Conservation (phyloP, 2,797 vertebrate species). For the Semotilus atromaculatus region DNA sequence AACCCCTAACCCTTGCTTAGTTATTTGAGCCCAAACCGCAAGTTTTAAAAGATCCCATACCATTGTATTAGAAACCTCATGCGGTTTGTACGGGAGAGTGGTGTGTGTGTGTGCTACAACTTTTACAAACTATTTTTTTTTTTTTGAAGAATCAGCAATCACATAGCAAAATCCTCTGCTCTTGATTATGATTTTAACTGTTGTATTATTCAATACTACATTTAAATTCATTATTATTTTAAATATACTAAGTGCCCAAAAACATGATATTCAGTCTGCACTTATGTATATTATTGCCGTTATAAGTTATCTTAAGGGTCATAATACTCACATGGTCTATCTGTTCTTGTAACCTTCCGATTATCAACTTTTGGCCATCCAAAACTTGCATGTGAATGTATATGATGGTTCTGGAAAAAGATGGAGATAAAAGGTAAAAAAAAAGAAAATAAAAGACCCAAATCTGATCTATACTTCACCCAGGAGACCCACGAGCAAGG, state of each 20-base stretch:
- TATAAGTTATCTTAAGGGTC: too few species aligned
- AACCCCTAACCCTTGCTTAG: not conserved
- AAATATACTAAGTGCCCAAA: too few species aligned
- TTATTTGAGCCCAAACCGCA: not conserved
- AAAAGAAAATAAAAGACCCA: too few species aligned
- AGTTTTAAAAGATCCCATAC: not conserved
- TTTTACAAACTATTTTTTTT: too few species aligned
- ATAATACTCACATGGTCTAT: slow-evolving; percentile 80
- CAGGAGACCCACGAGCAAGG: not conserved
- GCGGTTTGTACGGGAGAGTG: too few species aligned
- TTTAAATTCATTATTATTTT: too few species aligned
- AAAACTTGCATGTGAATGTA: slow-evolving; percentile 86
- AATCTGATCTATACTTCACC: not conserved
- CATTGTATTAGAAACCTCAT: not conserved
- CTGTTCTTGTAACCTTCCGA: slow-evolving; percentile 80
- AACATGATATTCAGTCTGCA: too few species aligned
- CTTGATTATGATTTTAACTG: too few species aligned
- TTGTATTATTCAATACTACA: too few species aligned
- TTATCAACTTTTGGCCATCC: slow-evolving; percentile 81
- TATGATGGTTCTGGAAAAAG: slow-evolving; percentile 77
- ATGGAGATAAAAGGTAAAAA: not conserved
- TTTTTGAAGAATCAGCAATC: too few species aligned
- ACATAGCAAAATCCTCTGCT: too few species aligned
- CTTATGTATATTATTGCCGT: too few species aligned
- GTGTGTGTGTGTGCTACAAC: not conserved